These are phyloP conservation scores for Heterocephalus glaber DNA, from an alignment of 2,113 vertebrate genomes.

Conservation along the genomic window DNA sequence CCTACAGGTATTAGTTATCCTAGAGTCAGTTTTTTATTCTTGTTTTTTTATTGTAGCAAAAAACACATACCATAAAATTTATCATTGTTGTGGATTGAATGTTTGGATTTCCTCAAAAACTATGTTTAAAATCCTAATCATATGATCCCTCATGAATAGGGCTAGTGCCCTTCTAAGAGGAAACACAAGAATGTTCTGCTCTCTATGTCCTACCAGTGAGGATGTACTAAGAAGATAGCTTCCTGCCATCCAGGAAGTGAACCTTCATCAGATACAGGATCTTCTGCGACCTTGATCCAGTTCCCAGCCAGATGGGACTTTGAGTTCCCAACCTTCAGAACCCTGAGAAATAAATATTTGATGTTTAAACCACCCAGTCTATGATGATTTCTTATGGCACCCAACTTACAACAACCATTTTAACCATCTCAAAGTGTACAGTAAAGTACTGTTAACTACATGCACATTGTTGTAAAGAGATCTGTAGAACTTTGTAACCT, in stretches of 20 bases:
- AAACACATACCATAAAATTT: not conserved
- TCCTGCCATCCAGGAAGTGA: not conserved
- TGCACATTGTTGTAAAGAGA: not conserved
- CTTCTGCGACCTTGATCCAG: not conserved
- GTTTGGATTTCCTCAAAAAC: not conserved
- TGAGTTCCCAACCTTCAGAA: not conserved
- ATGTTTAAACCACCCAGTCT: not conserved
- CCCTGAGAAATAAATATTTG: not conserved
- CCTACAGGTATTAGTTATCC: not conserved
- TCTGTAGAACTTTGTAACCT: not conserved
- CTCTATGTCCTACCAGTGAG: not conserved
- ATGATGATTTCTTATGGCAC: not conserved
- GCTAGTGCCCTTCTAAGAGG: not conserved
- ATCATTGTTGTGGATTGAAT: not conserved
- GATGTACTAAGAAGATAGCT: not conserved
- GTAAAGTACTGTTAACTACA: not conserved
- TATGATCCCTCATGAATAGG: not conserved
- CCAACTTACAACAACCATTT: not conserved
- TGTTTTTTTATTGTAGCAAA: not conserved
- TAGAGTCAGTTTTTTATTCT: not conserved
- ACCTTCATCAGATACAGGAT: not conserved
- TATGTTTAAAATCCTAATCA: not conserved
- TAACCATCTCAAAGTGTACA: not conserved
- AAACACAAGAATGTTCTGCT: not conserved
- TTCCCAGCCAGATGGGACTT: too few relatives aligned